Conservation (phyloP, 2,797 vertebrate species). For the Pseudochirops cupreus region DNA sequence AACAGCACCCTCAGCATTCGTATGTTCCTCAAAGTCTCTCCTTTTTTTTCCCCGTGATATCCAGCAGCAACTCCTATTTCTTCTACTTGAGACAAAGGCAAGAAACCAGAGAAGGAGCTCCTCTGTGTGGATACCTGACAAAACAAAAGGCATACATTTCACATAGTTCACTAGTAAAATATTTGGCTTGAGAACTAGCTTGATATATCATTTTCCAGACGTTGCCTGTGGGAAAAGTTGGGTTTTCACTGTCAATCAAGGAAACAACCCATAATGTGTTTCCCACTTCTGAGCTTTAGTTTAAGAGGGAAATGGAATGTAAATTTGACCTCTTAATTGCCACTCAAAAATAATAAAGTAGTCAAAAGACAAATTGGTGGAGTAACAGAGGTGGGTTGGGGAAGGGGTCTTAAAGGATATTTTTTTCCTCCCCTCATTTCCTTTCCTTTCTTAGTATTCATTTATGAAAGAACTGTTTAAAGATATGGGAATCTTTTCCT, state of each 20-base stretch:
- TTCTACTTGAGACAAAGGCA: neutral
- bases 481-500: conserved; percentile 59
- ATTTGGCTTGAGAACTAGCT: neutral
- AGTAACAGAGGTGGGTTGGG: conserved; percentile 41
- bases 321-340: conserved; percentile 71
- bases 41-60: neutral
- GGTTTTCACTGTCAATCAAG: accelerated
- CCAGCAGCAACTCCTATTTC: neutral
- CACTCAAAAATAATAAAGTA: conserved; percentile 42
- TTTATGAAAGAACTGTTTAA: conserved; percentile 56
- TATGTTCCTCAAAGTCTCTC: neutral
- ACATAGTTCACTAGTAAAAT: neutral
- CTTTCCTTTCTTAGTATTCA: conserved; percentile 64
- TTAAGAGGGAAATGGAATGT: conserved; percentile 47
- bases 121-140: neutral
- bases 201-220: conserved; percentile 5
- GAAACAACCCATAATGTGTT: conserved; percentile 40
- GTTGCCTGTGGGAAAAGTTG: neutral
- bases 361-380: conserved; percentile 47
- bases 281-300: conserved; percentile 46
- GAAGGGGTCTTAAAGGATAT: conserved; percentile 24
- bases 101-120: neutral
- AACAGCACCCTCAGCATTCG: neutral
- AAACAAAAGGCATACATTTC: neutral
- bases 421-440: conserved; percentile 49